These are phyloP conservation scores for Cherax destructor DNA, from an alignment of 1,140 invertebrate species.

Conservation along the genomic window DNA sequence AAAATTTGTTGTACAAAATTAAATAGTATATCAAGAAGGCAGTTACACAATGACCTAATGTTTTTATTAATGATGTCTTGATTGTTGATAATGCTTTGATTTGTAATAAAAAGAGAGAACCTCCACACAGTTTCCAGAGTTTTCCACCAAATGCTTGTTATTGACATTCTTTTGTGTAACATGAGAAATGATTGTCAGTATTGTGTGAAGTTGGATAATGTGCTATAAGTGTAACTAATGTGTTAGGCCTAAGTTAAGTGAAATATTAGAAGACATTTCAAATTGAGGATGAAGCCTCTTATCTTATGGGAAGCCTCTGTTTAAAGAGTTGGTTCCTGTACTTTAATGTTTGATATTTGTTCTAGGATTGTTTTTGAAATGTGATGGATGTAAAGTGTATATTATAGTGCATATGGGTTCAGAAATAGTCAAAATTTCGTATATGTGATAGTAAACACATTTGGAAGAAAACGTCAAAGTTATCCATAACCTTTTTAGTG, in stretches of 20 bases:
- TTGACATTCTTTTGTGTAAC: background rate
- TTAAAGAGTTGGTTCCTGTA: background rate
- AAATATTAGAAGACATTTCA: background rate
- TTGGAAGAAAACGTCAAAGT: background rate
- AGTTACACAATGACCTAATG: background rate
- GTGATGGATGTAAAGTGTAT: background rate
- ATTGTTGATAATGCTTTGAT: too few relatives aligned
- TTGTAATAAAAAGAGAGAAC: too few relatives aligned
- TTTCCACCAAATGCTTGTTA: background rate
- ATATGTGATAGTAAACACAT: background rate
- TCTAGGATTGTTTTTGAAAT: background rate
- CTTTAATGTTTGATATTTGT: background rate
- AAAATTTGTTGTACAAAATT: background rate
- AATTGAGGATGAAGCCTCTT: background rate
- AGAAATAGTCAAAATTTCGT: background rate
- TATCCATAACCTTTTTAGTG: background rate
- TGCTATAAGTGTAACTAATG: background rate
- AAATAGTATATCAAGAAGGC: background rate
- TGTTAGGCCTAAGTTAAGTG: background rate
- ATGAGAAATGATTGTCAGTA: background rate
- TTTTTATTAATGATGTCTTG: background rate
- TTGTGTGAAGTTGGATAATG: background rate
- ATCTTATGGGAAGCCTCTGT: background rate
- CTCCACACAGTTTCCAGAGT: background rate
- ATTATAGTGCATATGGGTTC: constrained; percentile 2